Evolutionary conservation across 1,140 invertebrate genomes (phyloP), one percentile per base, ranked within the genome.

Genomic region (Monochamus saltuarius): DNA sequence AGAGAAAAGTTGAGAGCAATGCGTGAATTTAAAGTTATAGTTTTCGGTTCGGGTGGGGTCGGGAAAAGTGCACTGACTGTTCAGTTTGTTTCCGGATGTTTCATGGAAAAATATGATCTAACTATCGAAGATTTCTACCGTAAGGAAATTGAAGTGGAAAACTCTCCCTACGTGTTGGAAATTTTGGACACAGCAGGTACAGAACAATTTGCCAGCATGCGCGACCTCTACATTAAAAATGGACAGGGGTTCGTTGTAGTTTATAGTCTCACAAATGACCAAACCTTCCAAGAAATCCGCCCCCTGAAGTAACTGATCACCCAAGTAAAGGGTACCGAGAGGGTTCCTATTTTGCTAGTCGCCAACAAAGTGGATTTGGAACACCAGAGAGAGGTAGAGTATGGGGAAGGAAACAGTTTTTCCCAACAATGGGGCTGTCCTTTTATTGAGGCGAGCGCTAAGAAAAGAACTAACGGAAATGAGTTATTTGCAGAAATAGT

Each of bases 171-270:
- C 80, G 98, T 99, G 89, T 85, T 99, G 70, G 98, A 99, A 84
- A 99, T 99, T 72, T 83, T 99, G 69, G 98, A 99, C 80, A 99
- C 98, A 55, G 98, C 98, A 70, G 98, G 98, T 73, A 99, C 97
- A 66, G 98, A 99, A 87, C 98, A 99, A 88, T 99, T 99, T 80
- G 98, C 98, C 72, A 96, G 97, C 62, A 99, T 99, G 98, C 87
- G 98, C 74, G 98, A 99, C 84, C 85, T 99, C 68, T 99, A 99
- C 79, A 99, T 99, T 90, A 99, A 99, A 81, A 99, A 99, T 80
- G 97, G 97, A 9, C 96, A 99, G 80, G 97, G 97, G 59, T 99
- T 99, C 81, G 92, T 99, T 56, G 85, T 99, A 71, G 97, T 99
- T 38, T 99, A 99, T 80, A 93, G 90, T 69, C 84, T 95, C 62